Conservation (phyloP, 2,888 invertebrate genomes). For the Papilio gigon region DNA sequence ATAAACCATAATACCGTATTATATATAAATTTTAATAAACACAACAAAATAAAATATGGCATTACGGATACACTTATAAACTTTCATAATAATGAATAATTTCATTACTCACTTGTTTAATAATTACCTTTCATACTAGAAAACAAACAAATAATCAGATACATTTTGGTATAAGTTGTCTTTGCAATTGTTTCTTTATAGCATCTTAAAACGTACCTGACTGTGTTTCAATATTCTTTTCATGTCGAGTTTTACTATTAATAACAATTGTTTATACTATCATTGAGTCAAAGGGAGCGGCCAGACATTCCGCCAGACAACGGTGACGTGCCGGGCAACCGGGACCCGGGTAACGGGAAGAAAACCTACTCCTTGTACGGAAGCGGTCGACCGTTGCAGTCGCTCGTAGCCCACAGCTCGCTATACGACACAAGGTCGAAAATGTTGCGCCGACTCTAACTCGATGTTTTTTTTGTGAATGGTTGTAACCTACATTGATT, state of each 20-base stretch:
- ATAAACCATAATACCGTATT: background rate
- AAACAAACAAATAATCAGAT: background rate
- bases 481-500: slow-evolving; percentile 38
- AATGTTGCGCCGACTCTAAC: slow-evolving; percentile 31
- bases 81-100: background rate
- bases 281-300: slow-evolving; percentile 41
- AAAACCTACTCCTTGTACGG: slow-evolving; percentile 73
- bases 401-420: too few species aligned
- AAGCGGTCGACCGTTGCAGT: slow-evolving; percentile 54
- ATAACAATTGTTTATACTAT: slow-evolving; percentile 22
- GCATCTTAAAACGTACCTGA: too few species aligned
- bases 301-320: slow-evolving; percentile 60
- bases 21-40: background rate
- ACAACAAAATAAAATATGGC: background rate
- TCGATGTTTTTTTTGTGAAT: slow-evolving; percentile 39
- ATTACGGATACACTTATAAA: background rate
- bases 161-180: too few species aligned
- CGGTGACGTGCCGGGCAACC: slow-evolving; percentile 55
- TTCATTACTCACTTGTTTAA: background rate
- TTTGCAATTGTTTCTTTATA: too few species aligned
- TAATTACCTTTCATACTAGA: background rate
- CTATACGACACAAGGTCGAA: slow-evolving; percentile 43
- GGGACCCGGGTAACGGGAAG: slow-evolving; percentile 68
- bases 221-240: too few species aligned
- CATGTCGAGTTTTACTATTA: too few species aligned